Conservation (phyloP, 1,140 invertebrate species). For the Caenorhabditis inopinata region DNA sequence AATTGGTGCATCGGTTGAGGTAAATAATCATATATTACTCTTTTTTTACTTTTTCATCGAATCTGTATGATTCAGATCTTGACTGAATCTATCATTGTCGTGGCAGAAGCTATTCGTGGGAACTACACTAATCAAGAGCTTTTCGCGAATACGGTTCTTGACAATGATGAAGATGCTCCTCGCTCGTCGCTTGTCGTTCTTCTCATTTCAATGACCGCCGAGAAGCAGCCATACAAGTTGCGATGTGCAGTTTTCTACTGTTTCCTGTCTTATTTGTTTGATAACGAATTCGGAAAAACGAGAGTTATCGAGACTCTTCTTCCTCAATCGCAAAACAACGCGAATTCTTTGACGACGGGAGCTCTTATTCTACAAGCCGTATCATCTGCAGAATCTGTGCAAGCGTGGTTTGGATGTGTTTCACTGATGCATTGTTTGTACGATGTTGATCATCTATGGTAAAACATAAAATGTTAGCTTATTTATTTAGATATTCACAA, state of each 20-base stretch:
- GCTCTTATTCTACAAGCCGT: slow-evolving; percentile 91
- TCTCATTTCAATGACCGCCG: slow-evolving; percentile 97
- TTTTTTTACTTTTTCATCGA: no score
- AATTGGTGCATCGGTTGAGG: slow-evolving; percentile 90
- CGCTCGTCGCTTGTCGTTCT: slow-evolving; percentile 83
- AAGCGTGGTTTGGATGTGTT: slow-evolving; percentile 85
- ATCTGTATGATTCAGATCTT: slow-evolving; percentile 69
- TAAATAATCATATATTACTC: no score
- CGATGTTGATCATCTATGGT: slow-evolving; percentile 84
- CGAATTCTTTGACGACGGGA: slow-evolving; percentile 71
- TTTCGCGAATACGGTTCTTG: slow-evolving; percentile 87
- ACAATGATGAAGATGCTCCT: slow-evolving; percentile 77
- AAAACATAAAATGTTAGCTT: no score
- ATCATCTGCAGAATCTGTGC: slow-evolving; percentile 84
- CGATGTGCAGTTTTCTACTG: slow-evolving; percentile 93
- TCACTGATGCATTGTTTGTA: slow-evolving; percentile 86
- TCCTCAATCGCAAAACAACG: slow-evolving; percentile 77
- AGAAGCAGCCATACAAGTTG: slow-evolving; percentile 88
- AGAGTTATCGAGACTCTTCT: slow-evolving; percentile 82
- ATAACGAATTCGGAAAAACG: slow-evolving; percentile 82
- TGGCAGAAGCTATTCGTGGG: slow-evolving; percentile 90
- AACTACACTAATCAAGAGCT: slow-evolving; percentile 87
- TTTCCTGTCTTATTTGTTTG: slow-evolving; percentile 91
- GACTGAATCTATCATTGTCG: slow-evolving; percentile 90
- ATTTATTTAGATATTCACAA: no score